Evolutionary conservation across 2,797 vertebrate genomes (phyloP), one percentile per base, ranked within the genome.

Genomic region (Oreochromis mossambicus): DNA sequence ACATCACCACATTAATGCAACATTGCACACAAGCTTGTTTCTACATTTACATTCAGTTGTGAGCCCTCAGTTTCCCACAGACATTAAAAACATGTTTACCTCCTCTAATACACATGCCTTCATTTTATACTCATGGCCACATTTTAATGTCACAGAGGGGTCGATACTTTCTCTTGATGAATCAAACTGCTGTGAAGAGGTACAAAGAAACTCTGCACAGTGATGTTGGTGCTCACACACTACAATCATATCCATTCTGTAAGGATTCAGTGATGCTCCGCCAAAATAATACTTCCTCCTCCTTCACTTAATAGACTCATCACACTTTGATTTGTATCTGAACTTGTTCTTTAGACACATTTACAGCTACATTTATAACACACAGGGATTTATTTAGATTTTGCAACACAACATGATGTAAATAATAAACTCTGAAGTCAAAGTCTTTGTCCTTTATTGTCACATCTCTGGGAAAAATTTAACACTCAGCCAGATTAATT

Each of bases 351-450:
- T 32, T 7, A 6, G 32, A 24, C 32, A 32, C 32, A 32, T 1
- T 32, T 32, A 32, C 32, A 24, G 24, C 24, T 24, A 24, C 24
- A 24, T 24, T 24, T 3, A 24, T 24, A 32, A 32, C 32, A 32
- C 4, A 9, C 48, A 8, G 15, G 0, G 48, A 50, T 50, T 50
- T 19, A 19, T 50, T 50, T 19, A 50, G 17, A 0, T 50, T 8
- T 8, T 50, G 8, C 48, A 50, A 19, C 8, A 50, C 48, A 19
- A 1, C 48, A n/a, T 19, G 17, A 9, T 50, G 17, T 50, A 50
- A 50, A 50, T 1, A 50, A 50, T 9, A 50, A 19, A 50, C 8
- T 50, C 17, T 50, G 48, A 50, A 50, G 48, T 50, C 1, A 19
- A 50, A 19, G 17, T 50, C 0, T 50, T 50, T 50, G 4, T 0